Conservation (phyloP, 2,113 vertebrate species). For the Strix uralensis region DNA sequence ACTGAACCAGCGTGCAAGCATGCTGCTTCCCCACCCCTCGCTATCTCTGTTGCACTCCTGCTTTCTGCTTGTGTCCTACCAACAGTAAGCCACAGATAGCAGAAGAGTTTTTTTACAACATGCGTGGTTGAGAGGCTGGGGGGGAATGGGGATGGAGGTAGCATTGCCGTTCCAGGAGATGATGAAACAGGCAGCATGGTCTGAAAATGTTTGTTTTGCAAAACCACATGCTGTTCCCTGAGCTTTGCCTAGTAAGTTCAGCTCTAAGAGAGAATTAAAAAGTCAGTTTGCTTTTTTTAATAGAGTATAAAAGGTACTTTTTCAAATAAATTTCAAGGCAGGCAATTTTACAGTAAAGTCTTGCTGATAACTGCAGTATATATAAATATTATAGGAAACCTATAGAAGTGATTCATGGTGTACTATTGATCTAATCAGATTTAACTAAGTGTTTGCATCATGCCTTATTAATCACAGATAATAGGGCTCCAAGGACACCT, state of each 20-base stretch:
- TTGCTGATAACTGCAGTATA: conserved; percentile 35
- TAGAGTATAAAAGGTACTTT: conserved; percentile 35
- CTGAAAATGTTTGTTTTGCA: neutral
- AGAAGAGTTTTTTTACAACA: neutral
- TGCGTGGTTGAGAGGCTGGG: neutral
- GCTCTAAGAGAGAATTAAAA: neutral
- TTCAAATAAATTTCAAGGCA: conserved; percentile 26
- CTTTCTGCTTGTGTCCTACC: neutral
- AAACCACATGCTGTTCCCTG: neutral
- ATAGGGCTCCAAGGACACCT: conserved; percentile 40
- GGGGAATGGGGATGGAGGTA: neutral
- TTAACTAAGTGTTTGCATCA: conserved; percentile 61
- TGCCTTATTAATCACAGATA: conserved; percentile 57
- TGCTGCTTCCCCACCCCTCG: neutral
- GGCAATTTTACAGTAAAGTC: conserved; percentile 13
- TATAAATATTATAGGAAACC: conserved; percentile 56
- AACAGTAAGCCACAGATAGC: neutral
- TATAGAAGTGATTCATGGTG: conserved; percentile 41
- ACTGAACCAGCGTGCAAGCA: neutral
- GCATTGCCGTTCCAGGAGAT: neutral
- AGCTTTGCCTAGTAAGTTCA: neutral
- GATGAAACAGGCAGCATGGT: neutral
- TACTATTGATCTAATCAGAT: conserved; percentile 49
- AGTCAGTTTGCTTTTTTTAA: neutral
- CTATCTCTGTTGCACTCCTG: neutral